phyloP scores from a whole-genome alignment of 2,797 vertebrate genomes.

The Sternarchorhynchus goeldii region DNA sequence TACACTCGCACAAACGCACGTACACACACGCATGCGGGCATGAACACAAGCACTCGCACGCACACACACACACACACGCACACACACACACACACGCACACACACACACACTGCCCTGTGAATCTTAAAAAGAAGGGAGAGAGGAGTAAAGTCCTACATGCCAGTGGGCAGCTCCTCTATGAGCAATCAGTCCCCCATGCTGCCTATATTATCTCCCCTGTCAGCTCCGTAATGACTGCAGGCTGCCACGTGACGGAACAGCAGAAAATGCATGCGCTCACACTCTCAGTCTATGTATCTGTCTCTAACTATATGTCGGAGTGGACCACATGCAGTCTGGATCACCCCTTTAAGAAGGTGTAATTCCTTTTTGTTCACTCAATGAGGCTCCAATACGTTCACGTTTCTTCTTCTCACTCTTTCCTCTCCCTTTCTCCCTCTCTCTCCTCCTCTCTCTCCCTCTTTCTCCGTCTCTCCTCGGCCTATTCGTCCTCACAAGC shows the following conservation, averaged over 20 bases:
- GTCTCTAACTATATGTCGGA: not conserved
- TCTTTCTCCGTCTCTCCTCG: constrained; percentile 38
- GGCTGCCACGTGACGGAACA: no score
- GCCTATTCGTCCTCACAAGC: constrained; percentile 73
- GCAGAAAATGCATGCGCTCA: no score
- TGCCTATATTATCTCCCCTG: not conserved
- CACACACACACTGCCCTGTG: not conserved
- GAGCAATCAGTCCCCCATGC: not conserved
- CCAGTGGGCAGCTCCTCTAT: not conserved
- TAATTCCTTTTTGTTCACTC: constrained; percentile 64
- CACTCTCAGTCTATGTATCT: not conserved
- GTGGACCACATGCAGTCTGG: not conserved
- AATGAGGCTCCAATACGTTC: not conserved
- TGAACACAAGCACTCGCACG: no score
- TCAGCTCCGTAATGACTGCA: not conserved
- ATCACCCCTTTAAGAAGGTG: constrained; percentile 59
- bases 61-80: no score
- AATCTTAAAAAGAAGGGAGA: constrained; percentile 2
- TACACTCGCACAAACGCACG: no score
- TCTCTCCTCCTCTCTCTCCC: not conserved
- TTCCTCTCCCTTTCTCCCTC: constrained; percentile 47
- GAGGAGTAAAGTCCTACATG: constrained; percentile 20
- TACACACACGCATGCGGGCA: no score
- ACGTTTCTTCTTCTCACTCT: not conserved
- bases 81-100: no score